phyloP scores from a whole-genome alignment of 2,113 vertebrate genomes.

The Clupea harengus region DNA sequence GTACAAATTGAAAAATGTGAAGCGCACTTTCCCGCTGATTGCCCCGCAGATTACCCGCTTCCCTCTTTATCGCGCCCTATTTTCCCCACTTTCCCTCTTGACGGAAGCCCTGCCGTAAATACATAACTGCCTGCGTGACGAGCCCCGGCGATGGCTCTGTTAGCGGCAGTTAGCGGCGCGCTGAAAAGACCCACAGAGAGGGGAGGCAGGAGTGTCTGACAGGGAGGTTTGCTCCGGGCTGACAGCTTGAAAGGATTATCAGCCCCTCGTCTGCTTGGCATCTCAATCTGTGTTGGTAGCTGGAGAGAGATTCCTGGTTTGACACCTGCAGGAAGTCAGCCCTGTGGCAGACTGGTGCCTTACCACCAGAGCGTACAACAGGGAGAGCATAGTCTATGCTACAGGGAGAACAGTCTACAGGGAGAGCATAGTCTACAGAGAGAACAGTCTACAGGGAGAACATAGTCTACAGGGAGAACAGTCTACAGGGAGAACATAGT shows the following conservation, averaged over 20 bases:
- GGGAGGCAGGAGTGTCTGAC: conserved; percentile 48
- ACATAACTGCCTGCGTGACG: conserved; percentile 53
- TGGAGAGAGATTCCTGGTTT: not conserved
- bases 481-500: too few species aligned
- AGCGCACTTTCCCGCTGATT: conserved; percentile 56
- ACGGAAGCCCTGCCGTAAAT: conserved; percentile 37
- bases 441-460: too few species aligned
- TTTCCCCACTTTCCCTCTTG: conserved; percentile 52
- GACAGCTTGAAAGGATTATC: conserved; percentile 39
- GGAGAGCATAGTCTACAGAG: too few species aligned
- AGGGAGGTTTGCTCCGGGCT: conserved; percentile 45
- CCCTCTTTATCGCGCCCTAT: conserved; percentile 37
- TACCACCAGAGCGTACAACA: too few species aligned
- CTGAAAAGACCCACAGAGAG: conserved; percentile 23
- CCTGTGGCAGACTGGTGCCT: not conserved
- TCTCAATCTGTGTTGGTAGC: conserved; percentile 1
- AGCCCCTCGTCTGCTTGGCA: conserved; percentile 30
- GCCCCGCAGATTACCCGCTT: conserved; percentile 50
- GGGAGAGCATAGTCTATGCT: too few species aligned
- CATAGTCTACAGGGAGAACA: too few species aligned
- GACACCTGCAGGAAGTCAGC: not conserved
- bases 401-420: too few species aligned
- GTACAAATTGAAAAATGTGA: conserved; percentile 65
- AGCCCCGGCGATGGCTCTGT: not conserved
- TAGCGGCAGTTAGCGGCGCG: conserved; percentile 14